A percentile compares a stretch with the other conserved stretches of the same genome.
Evolutionary conservation across 92 coral and sea anemone species (phyloP).

Genomic region (Epizoanthus ramosus): DNA sequence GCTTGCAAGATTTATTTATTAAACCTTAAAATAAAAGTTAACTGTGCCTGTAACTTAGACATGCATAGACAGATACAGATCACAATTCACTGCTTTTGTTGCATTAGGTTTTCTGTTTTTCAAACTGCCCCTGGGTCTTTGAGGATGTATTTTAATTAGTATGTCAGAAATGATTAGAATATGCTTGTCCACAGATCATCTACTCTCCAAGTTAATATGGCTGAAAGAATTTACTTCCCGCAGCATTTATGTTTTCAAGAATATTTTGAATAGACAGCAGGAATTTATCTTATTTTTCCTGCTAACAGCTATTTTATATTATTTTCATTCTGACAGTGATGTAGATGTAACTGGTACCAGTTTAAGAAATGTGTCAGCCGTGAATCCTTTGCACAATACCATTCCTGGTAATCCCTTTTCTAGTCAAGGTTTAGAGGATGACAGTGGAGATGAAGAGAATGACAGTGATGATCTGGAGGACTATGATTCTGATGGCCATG

Average conservation of each 20-base stretch:
- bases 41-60: too few relatives aligned
- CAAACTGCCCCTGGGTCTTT: too few relatives aligned
- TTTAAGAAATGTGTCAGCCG: background rate
- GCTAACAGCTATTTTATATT: background rate
- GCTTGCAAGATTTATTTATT: too few relatives aligned
- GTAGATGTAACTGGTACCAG: slow-evolving; percentile 8
- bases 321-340: background rate
- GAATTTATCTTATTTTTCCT: background rate
- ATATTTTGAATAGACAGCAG: background rate
- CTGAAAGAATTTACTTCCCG: too few relatives aligned
- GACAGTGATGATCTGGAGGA: background rate
- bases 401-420: background rate
- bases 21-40: too few relatives aligned
- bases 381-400: background rate
- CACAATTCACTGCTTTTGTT: too few relatives aligned
- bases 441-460: background rate
- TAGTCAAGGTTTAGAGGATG: background rate
- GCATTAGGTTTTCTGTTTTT: too few relatives aligned
- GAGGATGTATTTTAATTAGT: background rate
- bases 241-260: background rate
- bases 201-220: too few relatives aligned
- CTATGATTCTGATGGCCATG: background rate
- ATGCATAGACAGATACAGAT: too few relatives aligned
- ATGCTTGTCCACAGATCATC: background rate
- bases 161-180: background rate